Conservation (phyloP, 2,113 vertebrate genomes). For the Anthoscopus minutus region DNA sequence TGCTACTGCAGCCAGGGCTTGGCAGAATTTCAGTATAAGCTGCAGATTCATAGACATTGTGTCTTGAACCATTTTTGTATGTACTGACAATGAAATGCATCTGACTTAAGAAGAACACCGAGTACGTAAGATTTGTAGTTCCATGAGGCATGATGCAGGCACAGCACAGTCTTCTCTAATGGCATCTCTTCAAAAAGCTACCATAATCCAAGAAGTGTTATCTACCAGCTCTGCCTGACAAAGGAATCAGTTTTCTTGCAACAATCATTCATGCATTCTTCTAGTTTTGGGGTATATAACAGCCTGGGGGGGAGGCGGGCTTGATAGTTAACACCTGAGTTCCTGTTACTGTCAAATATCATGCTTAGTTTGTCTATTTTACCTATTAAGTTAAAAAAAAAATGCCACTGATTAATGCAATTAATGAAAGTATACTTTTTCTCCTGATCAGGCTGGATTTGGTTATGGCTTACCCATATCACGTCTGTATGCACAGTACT, state of each 20-base stretch:
- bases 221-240: not conserved
- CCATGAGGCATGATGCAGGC: not conserved
- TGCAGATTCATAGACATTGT: not conserved
- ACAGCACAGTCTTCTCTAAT: not conserved
- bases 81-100: not conserved
- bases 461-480: slow-evolving; percentile 96
- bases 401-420: not conserved
- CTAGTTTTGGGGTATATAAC: not conserved
- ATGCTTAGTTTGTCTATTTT: not conserved
- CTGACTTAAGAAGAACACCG: not conserved
- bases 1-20: not conserved
- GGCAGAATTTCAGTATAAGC: not conserved
- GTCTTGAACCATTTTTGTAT: not conserved
- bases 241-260: not conserved
- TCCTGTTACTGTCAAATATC: not conserved
- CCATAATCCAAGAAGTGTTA: not conserved
- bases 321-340: not conserved
- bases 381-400: not conserved
- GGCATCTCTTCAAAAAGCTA: not conserved
- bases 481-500: slow-evolving; percentile 93
- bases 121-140: not conserved
- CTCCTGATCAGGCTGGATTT: slow-evolving; percentile 85
- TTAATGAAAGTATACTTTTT: not conserved
- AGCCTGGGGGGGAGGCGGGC: not conserved
- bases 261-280: not conserved